Conservation (phyloP, 1,140 invertebrate genomes). For the Eueides isabella region DNA sequence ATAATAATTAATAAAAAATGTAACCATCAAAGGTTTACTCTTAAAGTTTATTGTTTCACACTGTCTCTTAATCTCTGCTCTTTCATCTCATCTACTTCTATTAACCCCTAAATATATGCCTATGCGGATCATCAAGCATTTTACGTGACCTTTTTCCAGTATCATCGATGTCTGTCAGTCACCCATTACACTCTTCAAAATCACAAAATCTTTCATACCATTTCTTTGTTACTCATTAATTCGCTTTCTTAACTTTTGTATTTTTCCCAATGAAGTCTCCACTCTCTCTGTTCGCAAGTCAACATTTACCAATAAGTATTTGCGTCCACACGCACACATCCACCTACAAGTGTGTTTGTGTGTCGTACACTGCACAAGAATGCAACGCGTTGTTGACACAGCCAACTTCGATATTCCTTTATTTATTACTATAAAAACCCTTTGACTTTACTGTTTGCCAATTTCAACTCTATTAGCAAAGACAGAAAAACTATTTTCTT, state of each 20-base stretch:
- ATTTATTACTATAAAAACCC: slow-evolving; percentile 81
- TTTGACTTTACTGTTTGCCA: slow-evolving; percentile 42
- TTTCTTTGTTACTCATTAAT: too few relatives aligned
- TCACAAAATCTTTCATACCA: too few relatives aligned
- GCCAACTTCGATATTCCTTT: slow-evolving; percentile 81
- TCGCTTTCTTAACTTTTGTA: neutral
- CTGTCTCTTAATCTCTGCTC: too few relatives aligned
- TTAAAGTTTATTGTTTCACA: too few relatives aligned
- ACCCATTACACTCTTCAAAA: too few relatives aligned
- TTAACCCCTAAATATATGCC: too few relatives aligned
- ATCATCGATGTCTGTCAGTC: too few relatives aligned
- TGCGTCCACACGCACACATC: slow-evolving; percentile 67
- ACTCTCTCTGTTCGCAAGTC: slow-evolving; percentile 63
- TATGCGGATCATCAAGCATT: too few relatives aligned
- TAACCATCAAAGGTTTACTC: too few relatives aligned
- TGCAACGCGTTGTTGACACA: slow-evolving; percentile 81
- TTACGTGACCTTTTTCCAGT: too few relatives aligned
- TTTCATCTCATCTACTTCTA: too few relatives aligned
- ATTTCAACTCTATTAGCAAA: slow-evolving; percentile 38
- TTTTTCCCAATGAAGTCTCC: neutral
- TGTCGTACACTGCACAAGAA: slow-evolving; percentile 75
- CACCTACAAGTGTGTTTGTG: slow-evolving; percentile 49
- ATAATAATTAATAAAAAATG: too few relatives aligned
- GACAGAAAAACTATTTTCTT: slow-evolving; percentile 26
- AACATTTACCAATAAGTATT: slow-evolving; percentile 79